Evolutionary conservation across 2,888 invertebrate species (phyloP).

Genomic region (Phoenoteleia sp.): DNA sequence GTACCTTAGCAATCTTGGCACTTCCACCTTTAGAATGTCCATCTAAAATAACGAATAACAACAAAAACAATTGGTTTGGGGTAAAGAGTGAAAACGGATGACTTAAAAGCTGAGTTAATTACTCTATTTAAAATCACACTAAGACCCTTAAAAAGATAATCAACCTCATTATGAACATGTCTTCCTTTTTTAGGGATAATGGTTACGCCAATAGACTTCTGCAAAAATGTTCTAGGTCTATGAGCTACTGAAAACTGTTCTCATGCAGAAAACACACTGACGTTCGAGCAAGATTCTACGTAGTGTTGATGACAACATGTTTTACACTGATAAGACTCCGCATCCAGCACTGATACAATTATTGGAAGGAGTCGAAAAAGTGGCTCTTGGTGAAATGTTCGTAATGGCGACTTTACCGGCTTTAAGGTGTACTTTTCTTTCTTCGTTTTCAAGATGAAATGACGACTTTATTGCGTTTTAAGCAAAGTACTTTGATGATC

Average conservation of each 20-base stretch:
- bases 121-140: neutral
- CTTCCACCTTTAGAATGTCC: constrained; percentile 54
- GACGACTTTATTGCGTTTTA: too few relatives aligned
- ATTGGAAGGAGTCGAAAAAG: constrained; percentile 43
- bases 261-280: constrained; percentile 24
- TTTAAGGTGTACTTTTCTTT: too few relatives aligned
- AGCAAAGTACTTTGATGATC: too few relatives aligned
- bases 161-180: too few relatives aligned
- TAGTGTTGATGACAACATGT: too few relatives aligned
- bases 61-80: constrained; percentile 38
- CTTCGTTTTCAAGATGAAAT: too few relatives aligned
- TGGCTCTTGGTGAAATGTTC: neutral
- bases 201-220: too few relatives aligned
- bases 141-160: too few relatives aligned
- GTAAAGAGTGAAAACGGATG: neutral
- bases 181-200: too few relatives aligned
- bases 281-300: constrained; percentile 56
- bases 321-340: constrained; percentile 47
- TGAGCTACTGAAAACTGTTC: neutral
- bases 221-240: too few relatives aligned
- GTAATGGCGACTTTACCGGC: too few relatives aligned
- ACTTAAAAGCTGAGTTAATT: too few relatives aligned
- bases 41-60: constrained; percentile 65
- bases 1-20: constrained; percentile 50
- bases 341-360: constrained; percentile 60